Percentiles rank a stretch among this genome's conserved stretches.
Evolutionary conservation across 2,797 vertebrate genomes (phyloP).

Genomic region (Sebastes dallii): DNA sequence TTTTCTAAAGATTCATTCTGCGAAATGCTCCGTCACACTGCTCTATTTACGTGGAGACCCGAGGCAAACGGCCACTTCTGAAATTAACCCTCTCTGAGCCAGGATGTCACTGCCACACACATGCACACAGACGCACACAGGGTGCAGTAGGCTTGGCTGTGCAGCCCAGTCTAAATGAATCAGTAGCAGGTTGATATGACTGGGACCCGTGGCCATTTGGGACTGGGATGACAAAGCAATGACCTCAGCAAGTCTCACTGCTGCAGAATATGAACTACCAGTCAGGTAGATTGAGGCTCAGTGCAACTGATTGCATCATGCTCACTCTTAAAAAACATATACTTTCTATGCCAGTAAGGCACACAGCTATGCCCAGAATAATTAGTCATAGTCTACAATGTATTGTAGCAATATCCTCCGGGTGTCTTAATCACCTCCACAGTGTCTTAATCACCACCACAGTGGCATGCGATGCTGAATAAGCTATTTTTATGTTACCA

Average conservation of each 20-base stretch:
- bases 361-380: background rate
- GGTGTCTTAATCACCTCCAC: background rate
- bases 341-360: constrained; percentile 6
- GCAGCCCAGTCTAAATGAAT: constrained; percentile 76
- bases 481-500: background rate
- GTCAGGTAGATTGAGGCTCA: constrained; percentile 36
- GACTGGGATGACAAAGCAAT: constrained; percentile 75
- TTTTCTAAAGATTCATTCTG: constrained; percentile 63
- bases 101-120: constrained; percentile 63
- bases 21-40: constrained; percentile 67
- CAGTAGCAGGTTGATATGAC: constrained; percentile 80
- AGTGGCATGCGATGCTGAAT: background rate
- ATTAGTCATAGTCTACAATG: background rate
- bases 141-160: constrained; percentile 43
- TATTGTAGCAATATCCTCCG: background rate
- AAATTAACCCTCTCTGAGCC: constrained; percentile 78
- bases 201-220: constrained; percentile 60
- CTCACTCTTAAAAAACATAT: background rate
- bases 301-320: constrained; percentile 33
- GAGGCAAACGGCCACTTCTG: constrained; percentile 76
- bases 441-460: background rate
- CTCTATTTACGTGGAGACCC: constrained; percentile 61
- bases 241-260: constrained; percentile 48
- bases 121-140: constrained; percentile 26
- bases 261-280: constrained; percentile 38